A percentile compares a stretch with the other conserved stretches of the same genome.
These are phyloP conservation scores for Synergus itoensis DNA, from an alignment of 2,888 invertebrate genomes.

Conservation along the genomic window DNA sequence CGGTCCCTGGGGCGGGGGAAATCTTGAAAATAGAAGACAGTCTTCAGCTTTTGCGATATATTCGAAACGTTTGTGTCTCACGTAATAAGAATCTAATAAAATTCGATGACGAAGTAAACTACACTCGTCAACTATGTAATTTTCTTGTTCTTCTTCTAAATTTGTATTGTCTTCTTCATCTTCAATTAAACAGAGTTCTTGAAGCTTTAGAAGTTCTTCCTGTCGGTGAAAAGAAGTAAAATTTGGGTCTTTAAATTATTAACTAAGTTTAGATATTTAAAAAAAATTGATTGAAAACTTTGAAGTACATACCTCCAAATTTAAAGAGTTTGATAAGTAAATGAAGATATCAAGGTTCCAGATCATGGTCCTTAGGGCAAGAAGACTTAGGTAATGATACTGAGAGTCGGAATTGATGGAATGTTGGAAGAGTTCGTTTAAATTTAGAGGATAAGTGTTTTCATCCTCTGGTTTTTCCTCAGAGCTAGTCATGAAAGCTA, in stretches of 20 bases:
- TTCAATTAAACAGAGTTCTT: conserved; percentile 61
- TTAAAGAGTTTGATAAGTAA: conserved; percentile 62
- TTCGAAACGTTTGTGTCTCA: conserved; percentile 60
- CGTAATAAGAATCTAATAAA: conserved; percentile 66
- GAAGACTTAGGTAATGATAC: conserved; percentile 70
- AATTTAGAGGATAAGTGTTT: conserved; percentile 63
- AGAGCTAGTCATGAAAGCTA: conserved; percentile 65
- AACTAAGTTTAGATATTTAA: neutral
- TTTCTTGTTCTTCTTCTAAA: conserved; percentile 50
- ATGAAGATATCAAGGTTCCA: conserved; percentile 73
- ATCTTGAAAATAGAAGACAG: conserved; percentile 63
- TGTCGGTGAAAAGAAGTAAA: conserved; percentile 48
- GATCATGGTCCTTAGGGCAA: conserved; percentile 67
- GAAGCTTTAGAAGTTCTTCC: conserved; percentile 67
- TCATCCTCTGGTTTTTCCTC: conserved; percentile 62
- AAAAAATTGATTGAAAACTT: neutral
- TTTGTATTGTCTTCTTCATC: conserved; percentile 54
- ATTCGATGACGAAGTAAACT: conserved; percentile 69
- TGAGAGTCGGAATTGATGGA: conserved; percentile 66
- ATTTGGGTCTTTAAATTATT: neutral
- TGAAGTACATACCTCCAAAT: conserved; percentile 72
- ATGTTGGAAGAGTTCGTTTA: conserved; percentile 66
- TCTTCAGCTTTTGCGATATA: conserved; percentile 61
- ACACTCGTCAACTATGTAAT: conserved; percentile 67
- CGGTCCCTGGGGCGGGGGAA: conserved; percentile 62